Evolutionary conservation across 2,113 vertebrate genomes (phyloP), one percentile per base, ranked within the genome.

Genomic region (Corydoras maculifer): DNA sequence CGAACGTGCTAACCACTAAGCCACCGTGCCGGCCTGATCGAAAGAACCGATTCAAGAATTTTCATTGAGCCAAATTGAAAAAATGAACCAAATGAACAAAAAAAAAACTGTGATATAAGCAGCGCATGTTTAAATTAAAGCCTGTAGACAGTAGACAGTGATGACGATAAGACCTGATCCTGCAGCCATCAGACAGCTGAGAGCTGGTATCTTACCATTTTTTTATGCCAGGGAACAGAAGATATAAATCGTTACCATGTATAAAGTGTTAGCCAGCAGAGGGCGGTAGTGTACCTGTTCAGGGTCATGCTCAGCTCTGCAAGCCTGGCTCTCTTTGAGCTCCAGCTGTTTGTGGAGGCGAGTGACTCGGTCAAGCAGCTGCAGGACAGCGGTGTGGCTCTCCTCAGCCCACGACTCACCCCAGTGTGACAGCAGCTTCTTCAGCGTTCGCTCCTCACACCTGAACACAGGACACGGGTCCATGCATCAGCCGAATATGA

Each of bases 251-350:
- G 4, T 43, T 43, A 43, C 35, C 35, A 43, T 83, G 83, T 71
- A 71, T 25, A 32, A 15, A 25, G 30, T 12, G 3, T 65, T 8
- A 43, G 14, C 11, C 29, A n/a, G 50, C 65, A 68, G 65, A 51
- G 72, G 72, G 72, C 72, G 48, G 65, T 66, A 74, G 65, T 14
- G 81, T 91, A 96, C 94, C 94, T 96, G 89, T 76, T 93, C 89
- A 77, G 78, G 76, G 25, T 87, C 75, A 0, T 81, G 75, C 78
- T 89, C 86, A 14, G 78, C 77, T 18, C 76, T 77, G 50, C 80
- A 82, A 61, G 59, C 77, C 11, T 83, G 70, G 8, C 83, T 87
- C 67, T 89, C 87, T 73, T 82, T 88, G 64, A 86, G 78, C 76
- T 91, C 87, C 76, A 93, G 88, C 76, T 94, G 88, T 66, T 91